Evolutionary conservation across 2,113 vertebrate species (phyloP).

Genomic region (Neopipo cinnamomea): DNA sequence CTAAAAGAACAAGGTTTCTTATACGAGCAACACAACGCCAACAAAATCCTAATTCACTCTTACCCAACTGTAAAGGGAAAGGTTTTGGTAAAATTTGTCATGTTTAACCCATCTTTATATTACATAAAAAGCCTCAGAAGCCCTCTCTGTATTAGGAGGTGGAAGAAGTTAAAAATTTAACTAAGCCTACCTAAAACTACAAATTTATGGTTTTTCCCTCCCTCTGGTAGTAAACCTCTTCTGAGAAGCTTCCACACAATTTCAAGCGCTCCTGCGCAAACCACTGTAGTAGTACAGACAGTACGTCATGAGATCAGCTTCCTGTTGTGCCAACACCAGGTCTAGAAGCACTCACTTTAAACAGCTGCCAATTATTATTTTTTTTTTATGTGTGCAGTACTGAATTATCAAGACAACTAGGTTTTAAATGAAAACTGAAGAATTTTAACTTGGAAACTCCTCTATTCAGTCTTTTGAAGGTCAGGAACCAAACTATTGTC

Average conservation of each 20-base stretch:
- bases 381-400: background rate
- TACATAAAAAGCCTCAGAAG: background rate
- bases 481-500: background rate
- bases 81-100: background rate
- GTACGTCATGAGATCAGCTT: background rate
- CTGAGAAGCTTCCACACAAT: background rate
- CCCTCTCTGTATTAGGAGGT: no score
- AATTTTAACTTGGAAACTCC: background rate
- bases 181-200: background rate
- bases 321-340: background rate
- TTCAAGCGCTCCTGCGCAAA: background rate
- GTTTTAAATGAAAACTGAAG: background rate
- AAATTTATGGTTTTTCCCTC: background rate
- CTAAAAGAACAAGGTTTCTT: background rate
- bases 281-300: background rate
- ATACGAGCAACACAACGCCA: background rate
- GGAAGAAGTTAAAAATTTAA: background rate
- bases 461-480: background rate
- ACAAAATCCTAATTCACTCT: rapidly evolving
- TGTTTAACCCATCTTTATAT: background rate
- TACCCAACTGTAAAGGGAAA: background rate
- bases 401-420: background rate
- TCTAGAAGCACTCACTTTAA: background rate
- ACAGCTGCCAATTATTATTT: background rate
- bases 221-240: background rate